These are phyloP conservation scores for Clusia tigrina DNA, from an alignment of 2,888 invertebrate species.

Conservation along the genomic window DNA sequence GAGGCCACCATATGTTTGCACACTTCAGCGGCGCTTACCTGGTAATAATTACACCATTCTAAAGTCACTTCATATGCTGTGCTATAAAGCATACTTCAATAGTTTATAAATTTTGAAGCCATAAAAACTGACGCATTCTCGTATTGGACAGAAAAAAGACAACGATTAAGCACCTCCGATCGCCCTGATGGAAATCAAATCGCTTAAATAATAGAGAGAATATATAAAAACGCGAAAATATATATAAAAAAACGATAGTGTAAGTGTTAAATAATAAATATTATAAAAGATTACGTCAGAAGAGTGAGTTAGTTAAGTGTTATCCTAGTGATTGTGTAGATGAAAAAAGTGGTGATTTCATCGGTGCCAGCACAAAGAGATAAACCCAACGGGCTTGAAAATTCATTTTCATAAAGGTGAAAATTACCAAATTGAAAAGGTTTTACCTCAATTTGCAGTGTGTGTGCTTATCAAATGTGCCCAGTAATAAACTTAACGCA, in stretches of 20 bases:
- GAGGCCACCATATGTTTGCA: too few species aligned
- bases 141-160: too few species aligned
- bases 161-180: conserved; percentile 22
- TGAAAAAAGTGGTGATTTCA: conserved; percentile 49
- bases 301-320: conserved; percentile 46
- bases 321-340: conserved; percentile 37
- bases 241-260: conserved; percentile 40
- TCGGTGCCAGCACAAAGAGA: conserved; percentile 42
- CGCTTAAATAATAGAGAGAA: conserved; percentile 44
- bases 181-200: conserved; percentile 61
- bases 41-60: too few species aligned
- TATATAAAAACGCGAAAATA: conserved; percentile 30
- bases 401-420: conserved; percentile 29
- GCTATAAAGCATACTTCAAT: too few species aligned
- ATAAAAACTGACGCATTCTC: too few species aligned
- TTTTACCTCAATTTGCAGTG: background rate
- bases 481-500: background rate
- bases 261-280: conserved; percentile 46
- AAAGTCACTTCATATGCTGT: too few species aligned
- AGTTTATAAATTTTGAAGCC: too few species aligned
- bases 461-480: background rate
- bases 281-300: conserved; percentile 52
- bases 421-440: conserved; percentile 3
- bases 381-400: conserved; percentile 22
- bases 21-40: too few species aligned